Evolutionary conservation across 2,797 vertebrate genomes (phyloP).

Genomic region (Phalanger gymnotis): DNA sequence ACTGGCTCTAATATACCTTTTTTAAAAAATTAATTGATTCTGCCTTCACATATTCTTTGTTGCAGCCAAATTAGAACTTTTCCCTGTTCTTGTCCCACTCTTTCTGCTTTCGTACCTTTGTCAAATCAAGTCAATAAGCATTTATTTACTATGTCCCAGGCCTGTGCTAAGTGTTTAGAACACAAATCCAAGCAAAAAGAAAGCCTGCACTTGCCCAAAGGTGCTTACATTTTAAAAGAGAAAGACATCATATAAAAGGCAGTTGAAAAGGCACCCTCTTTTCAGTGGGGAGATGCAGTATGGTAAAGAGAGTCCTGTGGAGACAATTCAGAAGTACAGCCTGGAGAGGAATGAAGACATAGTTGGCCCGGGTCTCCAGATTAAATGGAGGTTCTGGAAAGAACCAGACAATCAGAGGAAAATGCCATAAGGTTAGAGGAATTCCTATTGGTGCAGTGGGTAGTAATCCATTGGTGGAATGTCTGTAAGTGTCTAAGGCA

Average conservation of each 20-base stretch:
- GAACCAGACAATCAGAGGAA: not conserved
- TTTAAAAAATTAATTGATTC: too few relatives aligned
- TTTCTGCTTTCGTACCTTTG: not conserved
- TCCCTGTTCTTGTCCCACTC: not conserved
- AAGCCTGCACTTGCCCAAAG: not conserved
- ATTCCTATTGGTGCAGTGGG: not conserved
- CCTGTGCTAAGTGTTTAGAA: not conserved
- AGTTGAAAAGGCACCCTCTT: not conserved
- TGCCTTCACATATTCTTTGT: not conserved
- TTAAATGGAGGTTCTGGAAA: not conserved
- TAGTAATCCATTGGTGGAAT: not conserved
- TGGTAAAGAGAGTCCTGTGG: not conserved
- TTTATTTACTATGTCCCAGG: not conserved
- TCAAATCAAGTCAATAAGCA: not conserved
- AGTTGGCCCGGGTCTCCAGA: not conserved
- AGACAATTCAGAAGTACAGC: not conserved
- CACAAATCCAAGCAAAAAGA: not conserved
- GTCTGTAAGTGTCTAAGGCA: not conserved
- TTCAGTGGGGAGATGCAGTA: not conserved
- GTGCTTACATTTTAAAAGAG: not conserved
- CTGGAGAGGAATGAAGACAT: not conserved
- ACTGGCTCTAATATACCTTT: not conserved
- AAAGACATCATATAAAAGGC: not conserved
- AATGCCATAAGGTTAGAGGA: not conserved
- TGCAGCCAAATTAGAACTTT: not conserved